Evolutionary conservation across 1,140 invertebrate genomes (phyloP), one percentile per base, ranked within the genome.

Genomic region (Drosophila chauvacae): DNA sequence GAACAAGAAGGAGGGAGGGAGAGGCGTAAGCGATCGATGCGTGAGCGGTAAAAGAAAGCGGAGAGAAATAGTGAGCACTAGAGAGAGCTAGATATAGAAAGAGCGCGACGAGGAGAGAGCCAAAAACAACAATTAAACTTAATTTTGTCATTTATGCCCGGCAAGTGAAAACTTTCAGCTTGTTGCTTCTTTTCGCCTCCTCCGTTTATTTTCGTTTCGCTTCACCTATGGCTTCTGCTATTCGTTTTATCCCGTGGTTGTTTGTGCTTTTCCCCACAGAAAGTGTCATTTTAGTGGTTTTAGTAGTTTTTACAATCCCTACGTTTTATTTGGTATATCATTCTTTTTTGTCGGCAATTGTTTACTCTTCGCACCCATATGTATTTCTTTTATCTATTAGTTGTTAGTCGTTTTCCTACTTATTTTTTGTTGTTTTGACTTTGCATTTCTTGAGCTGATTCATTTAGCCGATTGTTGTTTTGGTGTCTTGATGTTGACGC

Each of bases 241-340:
- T 62, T 28, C 37, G 59, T 39, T 30, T 68, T 66, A 63, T 51
- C 30, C 37, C 26, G n/a, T 57, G 7, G 39, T 23, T 77, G 56
- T 61, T 59, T 63, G 77, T 80, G 81, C 78, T 86, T 80, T 82
- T 78, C 79, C 71, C 83, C 83, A 72, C 79, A 50, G 80, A 87
- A 86, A 86, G 82, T 86, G 82, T 86, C 69, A 80, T 74, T 80
- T 80, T 77, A 80, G 79, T 83, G 69, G n/a, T 72, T 28, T 28
- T 28, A 28, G 28, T 28, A 28, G 66, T 71, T 80, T 87, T 65
- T 80, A 62, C 57, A 65, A 59, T 50, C 77, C 2, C 58, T 51
- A 58, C 55, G 58, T 51, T 63, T 37, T 70, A 61, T 87, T 68
- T 73, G 50, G 50, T 75, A 77, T 60, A 74, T 63, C 59, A 44